Evolutionary conservation across 2,888 invertebrate genomes (phyloP).

Genomic region (Microdon myrmicae): DNA sequence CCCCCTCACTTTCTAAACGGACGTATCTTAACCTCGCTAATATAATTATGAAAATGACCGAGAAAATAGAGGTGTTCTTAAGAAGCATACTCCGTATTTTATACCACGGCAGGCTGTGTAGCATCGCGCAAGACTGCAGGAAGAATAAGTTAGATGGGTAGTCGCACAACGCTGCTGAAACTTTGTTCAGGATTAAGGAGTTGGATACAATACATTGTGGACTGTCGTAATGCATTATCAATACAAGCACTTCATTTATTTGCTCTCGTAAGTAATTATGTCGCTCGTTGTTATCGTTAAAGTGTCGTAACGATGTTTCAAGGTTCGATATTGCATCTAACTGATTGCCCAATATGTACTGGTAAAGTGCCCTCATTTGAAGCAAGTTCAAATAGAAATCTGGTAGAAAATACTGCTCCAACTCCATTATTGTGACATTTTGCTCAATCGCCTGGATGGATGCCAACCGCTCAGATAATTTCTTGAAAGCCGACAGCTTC

Average conservation of each 20-base stretch:
- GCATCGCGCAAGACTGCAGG: constrained; percentile 67
- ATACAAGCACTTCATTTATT: constrained; percentile 66
- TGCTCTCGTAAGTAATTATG: constrained; percentile 64
- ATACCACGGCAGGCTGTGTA: constrained; percentile 69
- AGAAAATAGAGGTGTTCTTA: constrained; percentile 66
- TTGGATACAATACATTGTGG: constrained; percentile 62
- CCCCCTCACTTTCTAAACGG: constrained; percentile 15
- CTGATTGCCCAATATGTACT: constrained; percentile 54
- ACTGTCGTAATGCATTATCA: constrained; percentile 54
- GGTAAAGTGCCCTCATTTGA: constrained; percentile 56
- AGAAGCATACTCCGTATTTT: constrained; percentile 67
- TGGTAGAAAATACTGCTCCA: constrained; percentile 61
- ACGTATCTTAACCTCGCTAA: constrained; percentile 62
- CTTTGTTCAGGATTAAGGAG: constrained; percentile 64
- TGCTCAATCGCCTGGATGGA: constrained; percentile 54
- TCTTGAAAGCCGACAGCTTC: constrained; percentile 54
- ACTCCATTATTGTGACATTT: constrained; percentile 56
- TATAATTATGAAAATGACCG: constrained; percentile 67
- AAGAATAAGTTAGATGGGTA: constrained; percentile 73
- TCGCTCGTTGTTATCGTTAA: constrained; percentile 53
- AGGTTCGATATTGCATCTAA: constrained; percentile 56
- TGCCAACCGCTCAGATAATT: constrained; percentile 53
- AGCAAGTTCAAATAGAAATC: constrained; percentile 58
- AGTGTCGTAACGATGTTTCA: constrained; percentile 53
- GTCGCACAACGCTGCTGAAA: constrained; percentile 65